Base-by-base conservation (phyloP, 1,140 invertebrate genomes). In the Eciton burchellii region DNA sequence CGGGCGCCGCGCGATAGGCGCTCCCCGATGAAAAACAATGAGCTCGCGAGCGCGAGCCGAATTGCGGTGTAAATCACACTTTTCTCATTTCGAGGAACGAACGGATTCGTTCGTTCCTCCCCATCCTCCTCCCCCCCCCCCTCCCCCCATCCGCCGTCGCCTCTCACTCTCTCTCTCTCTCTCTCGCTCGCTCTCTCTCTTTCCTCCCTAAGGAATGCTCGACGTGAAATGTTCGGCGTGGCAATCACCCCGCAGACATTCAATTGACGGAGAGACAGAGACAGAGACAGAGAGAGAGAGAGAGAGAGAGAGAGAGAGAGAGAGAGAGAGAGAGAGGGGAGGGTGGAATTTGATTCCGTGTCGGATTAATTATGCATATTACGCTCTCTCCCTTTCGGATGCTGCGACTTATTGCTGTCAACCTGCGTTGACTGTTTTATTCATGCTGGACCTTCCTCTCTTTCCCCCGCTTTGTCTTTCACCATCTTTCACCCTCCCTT, bases 11-110 rank as follows among this genome's bases (percentile, higher is more conserved):
- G 74, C 49, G 29, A 45, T 6, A 2, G 2, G 35, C 35, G 6
- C 35, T 6, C 35, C 35, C 21, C 52, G 43, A 70, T 68, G 63
- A 79, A 79, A 79, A 79, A 79, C 74, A 79, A 70, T 70, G 59
- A 21, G 26, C 57, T 29, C 21, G 3, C 47, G 21, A 68, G 63
- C 62, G 62, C 16, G 49, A 19, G 63, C 63, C 35, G 49, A 68
- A 79, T 35, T 29, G 24, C 47, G 59, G 21, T 68, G 63, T 79
- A 56, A 79, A 68, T 79, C 63, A 43, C 74, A 56, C 26, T 54
- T 70, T 79, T 68, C 63, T 57, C 49, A 68, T 68, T 77, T 77
- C 49, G 29, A 54, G 70, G 54, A 76, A 70, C 19, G 26, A 14
- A 26, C 29, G 26, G 35, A 72, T 63, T 74, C 74, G 45, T n/a